A percentile compares a stretch with the other conserved stretches of the same genome.
Conservation (phyloP, 2,113 vertebrate genomes). For the Pteronura brasiliensis region DNA sequence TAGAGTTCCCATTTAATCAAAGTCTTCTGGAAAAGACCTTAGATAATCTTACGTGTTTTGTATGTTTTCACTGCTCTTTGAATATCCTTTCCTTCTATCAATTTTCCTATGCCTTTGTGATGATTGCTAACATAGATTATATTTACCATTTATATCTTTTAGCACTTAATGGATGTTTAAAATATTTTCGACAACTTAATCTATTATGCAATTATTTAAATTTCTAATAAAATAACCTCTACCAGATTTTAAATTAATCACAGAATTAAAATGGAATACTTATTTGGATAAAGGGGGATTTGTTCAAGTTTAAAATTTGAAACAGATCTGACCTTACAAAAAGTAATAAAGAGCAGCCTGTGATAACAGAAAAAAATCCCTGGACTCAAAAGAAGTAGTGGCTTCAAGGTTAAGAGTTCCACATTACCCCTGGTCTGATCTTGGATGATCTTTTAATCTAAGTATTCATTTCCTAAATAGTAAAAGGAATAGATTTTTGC, state of each 20-base stretch:
- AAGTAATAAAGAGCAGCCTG: constrained; percentile 39
- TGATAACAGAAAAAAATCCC: constrained; percentile 9
- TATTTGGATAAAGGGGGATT: constrained; percentile 52
- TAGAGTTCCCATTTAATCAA: neutral
- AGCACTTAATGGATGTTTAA: neutral
- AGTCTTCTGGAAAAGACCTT: neutral
- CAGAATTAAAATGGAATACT: constrained; percentile 46
- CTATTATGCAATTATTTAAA: neutral
- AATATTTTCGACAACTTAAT: constrained; percentile 24
- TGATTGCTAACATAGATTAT: neutral
- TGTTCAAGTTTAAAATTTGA: constrained; percentile 41
- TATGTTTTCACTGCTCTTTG: neutral
- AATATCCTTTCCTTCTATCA: neutral
- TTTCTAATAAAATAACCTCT: constrained; percentile 33
- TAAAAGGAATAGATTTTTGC: constrained; percentile 25
- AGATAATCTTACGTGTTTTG: rapidly evolving
- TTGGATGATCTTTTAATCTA: constrained; percentile 42
- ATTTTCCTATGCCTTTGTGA: neutral
- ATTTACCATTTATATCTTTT: neutral
- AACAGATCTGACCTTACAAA: constrained; percentile 5
- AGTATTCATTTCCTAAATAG: constrained; percentile 49
- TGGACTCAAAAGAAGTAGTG: neutral
- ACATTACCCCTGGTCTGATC: neutral
- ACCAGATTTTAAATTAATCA: constrained; percentile 41
- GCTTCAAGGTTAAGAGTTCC: constrained; percentile 10